Base-by-base conservation (phyloP, 1,140 invertebrate genomes). In the Hestina assimilis region DNA sequence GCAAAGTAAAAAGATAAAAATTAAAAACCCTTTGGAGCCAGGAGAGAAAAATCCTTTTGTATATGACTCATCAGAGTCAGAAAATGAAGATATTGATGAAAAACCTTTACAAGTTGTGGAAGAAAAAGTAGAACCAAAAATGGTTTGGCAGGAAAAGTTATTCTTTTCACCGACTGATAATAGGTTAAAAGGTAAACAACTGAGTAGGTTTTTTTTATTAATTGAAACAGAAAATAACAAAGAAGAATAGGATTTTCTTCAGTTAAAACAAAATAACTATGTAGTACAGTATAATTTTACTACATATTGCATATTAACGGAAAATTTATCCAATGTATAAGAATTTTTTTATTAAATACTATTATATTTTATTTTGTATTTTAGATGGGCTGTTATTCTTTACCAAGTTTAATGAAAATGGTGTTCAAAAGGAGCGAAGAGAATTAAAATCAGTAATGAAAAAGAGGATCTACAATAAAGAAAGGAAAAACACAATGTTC, bases 11-110 rank as follows among this genome's bases (percentile, higher is more conserved):
- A 83, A 76, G 38, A 70, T 83, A 12, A 84, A 84, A 79, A 60
- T 83, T 6, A 83, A 77, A 66, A 82, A 90, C 59, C 81, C 83
- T 8, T 43, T 88, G 4, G 75, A 88, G 46, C 77, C 63, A n/a
- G 67, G 72, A 50, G 73, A 77, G 66, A 87, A 83, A 66, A 92
- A 91, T 76, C 89, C 90, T 7, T 92, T 92, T 76, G 87, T 90
- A n/a, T 92, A 92, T 74, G 91, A 93, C 71, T 92, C 91, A 50
- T 92, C 91, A 15, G 91, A 92, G 53, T 87, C 89, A 41, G 91
- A 92, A 59, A 81, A 87, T 68, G 90, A 91, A 65, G 67, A 80
- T 17, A 19, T 7, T 19, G 63, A 72, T 24, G 63, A 60, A 48
- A 57, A 67, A 1, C n/a, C 33, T 64, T 14, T 54, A 41, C 68